Evolutionary conservation across 2,113 vertebrate genomes (phyloP).

Genomic region (Cryptoleucopteryx plumbea): DNA sequence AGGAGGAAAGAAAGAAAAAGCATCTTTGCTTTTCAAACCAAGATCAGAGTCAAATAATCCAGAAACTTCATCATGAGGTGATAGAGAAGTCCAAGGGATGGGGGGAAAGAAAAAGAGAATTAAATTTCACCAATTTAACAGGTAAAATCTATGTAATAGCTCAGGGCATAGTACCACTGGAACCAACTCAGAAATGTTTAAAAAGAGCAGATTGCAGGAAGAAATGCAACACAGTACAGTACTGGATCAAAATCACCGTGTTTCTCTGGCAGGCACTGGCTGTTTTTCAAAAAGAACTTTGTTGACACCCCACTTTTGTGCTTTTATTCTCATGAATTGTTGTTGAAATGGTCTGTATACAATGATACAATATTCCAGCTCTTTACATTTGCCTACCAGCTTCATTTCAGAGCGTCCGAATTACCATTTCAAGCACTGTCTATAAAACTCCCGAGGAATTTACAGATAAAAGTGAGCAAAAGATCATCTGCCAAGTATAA

Average conservation of each 20-base stretch:
- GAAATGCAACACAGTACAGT: neutral
- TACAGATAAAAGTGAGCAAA: constrained; percentile 7
- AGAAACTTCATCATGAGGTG: neutral
- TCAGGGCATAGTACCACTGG: neutral
- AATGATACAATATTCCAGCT: neutral
- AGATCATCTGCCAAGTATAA: neutral
- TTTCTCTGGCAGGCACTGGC: neutral
- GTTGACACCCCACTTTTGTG: neutral
- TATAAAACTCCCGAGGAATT: neutral
- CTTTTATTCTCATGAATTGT: neutral
- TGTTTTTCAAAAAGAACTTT: neutral
- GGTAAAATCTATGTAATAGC: neutral
- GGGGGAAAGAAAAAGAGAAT: neutral
- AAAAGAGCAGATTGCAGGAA: neutral
- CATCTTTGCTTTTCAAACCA: neutral
- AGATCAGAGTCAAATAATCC: neutral
- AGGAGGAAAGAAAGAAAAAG: neutral
- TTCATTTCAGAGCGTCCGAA: neutral
- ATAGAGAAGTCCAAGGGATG: neutral
- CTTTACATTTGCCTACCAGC: neutral
- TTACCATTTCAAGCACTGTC: neutral
- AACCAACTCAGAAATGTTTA: neutral
- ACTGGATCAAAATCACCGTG: neutral
- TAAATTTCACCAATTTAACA: neutral
- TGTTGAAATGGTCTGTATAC: neutral